Conservation (phyloP, 1,140 invertebrate genomes). For the Heliothis virescens region DNA sequence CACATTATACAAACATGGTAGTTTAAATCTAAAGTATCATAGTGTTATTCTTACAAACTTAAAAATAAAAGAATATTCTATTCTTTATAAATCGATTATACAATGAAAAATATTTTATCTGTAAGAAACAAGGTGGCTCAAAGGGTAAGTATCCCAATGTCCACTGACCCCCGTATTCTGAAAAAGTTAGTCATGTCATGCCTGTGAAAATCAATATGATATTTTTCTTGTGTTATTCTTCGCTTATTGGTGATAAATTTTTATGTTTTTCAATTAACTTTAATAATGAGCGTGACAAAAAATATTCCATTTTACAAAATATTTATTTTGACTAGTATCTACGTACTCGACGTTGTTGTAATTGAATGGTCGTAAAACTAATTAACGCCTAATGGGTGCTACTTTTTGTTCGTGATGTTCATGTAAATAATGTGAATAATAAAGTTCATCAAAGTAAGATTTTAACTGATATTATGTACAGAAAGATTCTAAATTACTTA, state of each 20-base stretch:
- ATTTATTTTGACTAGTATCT: slow-evolving; percentile 12
- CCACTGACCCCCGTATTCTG: not conserved
- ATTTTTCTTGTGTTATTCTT: slow-evolving; percentile 39
- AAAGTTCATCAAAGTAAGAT: slow-evolving; percentile 29
- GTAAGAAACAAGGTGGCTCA: not conserved
- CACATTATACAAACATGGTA: no score
- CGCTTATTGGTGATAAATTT: slow-evolving; percentile 32
- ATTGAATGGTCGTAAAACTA: slow-evolving; percentile 41
- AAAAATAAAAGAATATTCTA: no score
- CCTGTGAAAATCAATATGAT: slow-evolving; percentile 39
- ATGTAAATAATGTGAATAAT: slow-evolving; percentile 46
- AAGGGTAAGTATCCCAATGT: not conserved
- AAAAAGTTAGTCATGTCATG: slow-evolving; percentile 38
- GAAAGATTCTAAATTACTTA: slow-evolving; percentile 33
- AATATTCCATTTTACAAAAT: slow-evolving; percentile 13
- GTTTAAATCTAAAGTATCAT: no score
- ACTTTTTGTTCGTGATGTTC: slow-evolving; percentile 37
- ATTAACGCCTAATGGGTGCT: slow-evolving; percentile 51
- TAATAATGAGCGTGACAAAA: slow-evolving; percentile 34
- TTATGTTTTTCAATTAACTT: not conserved
- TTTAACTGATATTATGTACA: slow-evolving; percentile 35
- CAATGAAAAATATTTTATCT: not conserved
- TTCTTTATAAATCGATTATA: no score
- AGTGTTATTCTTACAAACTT: no score
- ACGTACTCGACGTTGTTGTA: not conserved